These are phyloP conservation scores for Dermochelys coriacea DNA, from an alignment of 2,797 vertebrate species.

Conservation along the genomic window DNA sequence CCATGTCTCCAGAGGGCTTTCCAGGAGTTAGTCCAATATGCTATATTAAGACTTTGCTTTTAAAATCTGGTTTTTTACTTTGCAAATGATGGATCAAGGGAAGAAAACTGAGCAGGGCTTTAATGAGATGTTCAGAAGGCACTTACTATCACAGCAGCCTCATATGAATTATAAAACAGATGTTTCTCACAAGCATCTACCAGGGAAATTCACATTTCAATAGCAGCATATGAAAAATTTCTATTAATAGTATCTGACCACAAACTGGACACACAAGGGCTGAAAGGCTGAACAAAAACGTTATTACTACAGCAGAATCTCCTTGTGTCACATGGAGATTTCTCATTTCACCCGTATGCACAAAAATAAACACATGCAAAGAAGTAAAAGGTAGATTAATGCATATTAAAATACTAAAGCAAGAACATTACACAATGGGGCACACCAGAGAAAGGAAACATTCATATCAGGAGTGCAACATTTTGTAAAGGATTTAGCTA, in stretches of 20 bases:
- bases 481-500: conserved; percentile 45
- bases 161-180: conserved; percentile 40
- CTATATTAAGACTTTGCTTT: background rate
- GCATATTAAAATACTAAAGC: conserved; percentile 53
- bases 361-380: conserved; percentile 13
- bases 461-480: background rate
- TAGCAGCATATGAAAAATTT: background rate
- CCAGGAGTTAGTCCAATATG: background rate
- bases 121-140: background rate
- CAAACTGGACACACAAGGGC: background rate
- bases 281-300: conserved; percentile 24
- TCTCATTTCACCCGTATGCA: conserved; percentile 38
- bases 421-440: conserved; percentile 10
- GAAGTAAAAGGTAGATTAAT: conserved; percentile 36
- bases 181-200: background rate
- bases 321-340: background rate
- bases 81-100: conserved; percentile 11
- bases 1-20: background rate
- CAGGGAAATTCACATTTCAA: background rate
- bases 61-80: conserved; percentile 18
- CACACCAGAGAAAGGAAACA: conserved; percentile 16
- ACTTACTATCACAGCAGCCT: conserved; percentile 15
- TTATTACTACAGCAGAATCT: conserved; percentile 39
- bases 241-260: conserved; percentile 1
- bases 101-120: conserved; percentile 17